Evolutionary conservation across 2,888 invertebrate genomes (phyloP).

Genomic region (Caenorhabditis panamensis): DNA sequence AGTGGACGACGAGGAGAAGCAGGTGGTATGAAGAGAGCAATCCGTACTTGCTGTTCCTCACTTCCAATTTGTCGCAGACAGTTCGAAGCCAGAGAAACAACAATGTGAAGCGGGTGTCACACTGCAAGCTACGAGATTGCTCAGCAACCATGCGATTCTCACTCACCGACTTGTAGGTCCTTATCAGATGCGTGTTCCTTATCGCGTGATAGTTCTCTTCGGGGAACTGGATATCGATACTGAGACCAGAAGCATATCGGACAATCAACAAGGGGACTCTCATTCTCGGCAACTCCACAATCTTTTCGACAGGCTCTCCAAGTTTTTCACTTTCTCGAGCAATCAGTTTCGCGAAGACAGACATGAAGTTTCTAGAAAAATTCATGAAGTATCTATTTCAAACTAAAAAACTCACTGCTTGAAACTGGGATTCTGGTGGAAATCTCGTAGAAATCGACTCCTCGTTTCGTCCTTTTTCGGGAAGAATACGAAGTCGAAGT

Average conservation of each 20-base stretch:
- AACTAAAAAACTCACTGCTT: constrained; percentile 50
- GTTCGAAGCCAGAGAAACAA: constrained; percentile 70
- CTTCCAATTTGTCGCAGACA: constrained; percentile 64
- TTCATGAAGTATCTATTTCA: background rate
- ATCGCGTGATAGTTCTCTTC: constrained; percentile 64
- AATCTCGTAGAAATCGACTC: constrained; percentile 62
- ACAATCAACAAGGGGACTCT: constrained; percentile 69
- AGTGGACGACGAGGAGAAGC: constrained; percentile 73
- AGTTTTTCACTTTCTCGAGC: constrained; percentile 56
- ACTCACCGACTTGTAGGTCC: constrained; percentile 65
- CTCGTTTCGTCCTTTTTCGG: constrained; percentile 39
- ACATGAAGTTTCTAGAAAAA: constrained; percentile 56
- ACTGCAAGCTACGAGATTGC: constrained; percentile 64
- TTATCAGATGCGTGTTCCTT: constrained; percentile 72
- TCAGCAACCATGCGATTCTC: too few relatives aligned
- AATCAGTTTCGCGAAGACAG: constrained; percentile 49
- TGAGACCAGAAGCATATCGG: constrained; percentile 60
- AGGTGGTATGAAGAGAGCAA: constrained; percentile 77
- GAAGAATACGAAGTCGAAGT: constrained; percentile 59
- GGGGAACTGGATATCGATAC: constrained; percentile 73
- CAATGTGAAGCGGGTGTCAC: constrained; percentile 68
- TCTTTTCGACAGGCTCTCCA: constrained; percentile 51
- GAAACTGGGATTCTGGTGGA: constrained; percentile 66
- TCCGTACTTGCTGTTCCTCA: constrained; percentile 71
- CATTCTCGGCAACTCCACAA: constrained; percentile 53